A percentile compares a stretch with the other conserved stretches of the same genome.
These are phyloP conservation scores for Podiceps cristatus DNA, from an alignment of 2,113 vertebrate genomes.

Conservation along the genomic window DNA sequence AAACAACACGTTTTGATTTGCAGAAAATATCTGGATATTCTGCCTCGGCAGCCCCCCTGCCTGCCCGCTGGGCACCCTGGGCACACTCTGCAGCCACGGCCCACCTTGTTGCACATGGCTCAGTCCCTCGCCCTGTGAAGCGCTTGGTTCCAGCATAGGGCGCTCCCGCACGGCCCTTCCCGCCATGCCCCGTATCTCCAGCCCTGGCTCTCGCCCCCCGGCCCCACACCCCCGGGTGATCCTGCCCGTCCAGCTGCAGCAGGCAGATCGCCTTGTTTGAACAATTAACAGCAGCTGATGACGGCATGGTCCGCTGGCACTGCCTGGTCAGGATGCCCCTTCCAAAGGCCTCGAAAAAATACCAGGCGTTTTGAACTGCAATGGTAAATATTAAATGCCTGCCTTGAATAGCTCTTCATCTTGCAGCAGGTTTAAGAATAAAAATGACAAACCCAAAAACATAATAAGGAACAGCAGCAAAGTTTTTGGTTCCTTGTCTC, in stretches of 20 bases:
- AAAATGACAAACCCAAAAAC: too few relatives aligned
- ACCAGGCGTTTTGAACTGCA: neutral
- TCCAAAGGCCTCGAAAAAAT: neutral
- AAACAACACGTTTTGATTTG: neutral
- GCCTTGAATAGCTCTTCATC: neutral
- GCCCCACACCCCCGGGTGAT: neutral
- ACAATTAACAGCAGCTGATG: neutral
- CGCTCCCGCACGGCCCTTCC: neutral
- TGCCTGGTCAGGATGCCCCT: neutral
- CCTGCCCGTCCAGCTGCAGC: neutral
- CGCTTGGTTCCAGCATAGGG: fast-evolving
- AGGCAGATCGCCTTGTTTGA: neutral
- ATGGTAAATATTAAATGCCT: neutral
- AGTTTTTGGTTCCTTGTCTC: neutral
- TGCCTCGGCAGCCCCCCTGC: neutral
- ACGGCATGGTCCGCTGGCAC: neutral
- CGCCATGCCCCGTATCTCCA: fast-evolving
- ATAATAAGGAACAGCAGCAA: neutral
- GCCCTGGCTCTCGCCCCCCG: neutral
- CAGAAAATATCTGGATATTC: neutral
- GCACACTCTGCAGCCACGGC: neutral
- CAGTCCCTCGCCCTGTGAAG: neutral
- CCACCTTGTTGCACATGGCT: neutral
- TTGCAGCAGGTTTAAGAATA: neutral
- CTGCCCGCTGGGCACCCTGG: neutral